Evolutionary conservation across 1,140 invertebrate genomes (phyloP), one percentile per base, ranked within the genome.

Genomic region (Hydropsyche tenuis): DNA sequence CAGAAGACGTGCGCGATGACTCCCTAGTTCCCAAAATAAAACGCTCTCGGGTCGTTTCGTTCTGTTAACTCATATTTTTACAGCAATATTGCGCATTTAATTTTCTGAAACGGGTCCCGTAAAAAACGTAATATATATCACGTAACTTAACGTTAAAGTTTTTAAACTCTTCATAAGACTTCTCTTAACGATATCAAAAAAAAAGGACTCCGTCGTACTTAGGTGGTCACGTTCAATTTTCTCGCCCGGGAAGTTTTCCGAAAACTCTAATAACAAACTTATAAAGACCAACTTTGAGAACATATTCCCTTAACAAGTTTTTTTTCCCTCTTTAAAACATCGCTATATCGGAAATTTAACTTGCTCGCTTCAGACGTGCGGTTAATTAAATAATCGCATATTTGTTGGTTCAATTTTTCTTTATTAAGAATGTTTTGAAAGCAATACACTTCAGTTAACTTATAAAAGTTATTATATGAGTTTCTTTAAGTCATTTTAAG

Each of bases 241-340:
- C 46, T 48, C 46, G 16, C 16, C 16, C 20, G 16, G 9, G 20
- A 53, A 53, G 48, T 53, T 53, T 53, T 53, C 48, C 48, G 16
- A 53, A 53, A 53, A 53, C 48, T 53, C 48, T 53, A 53, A 53
- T 53, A 53, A 53, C 20, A 53, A 37, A 53, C 48, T 53, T 5
- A 53, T 53, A 53, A 37, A 37, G 30, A 37, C 30, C 30, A 37
- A 37, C 30, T 37, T 37, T 37, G 20, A 53, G 20, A 53, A 53
- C 48, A 18, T 53, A 53, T 53, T 53, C 48, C 20, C 20, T 53
- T 18, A 53, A 53, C 16, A 53, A 53, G 48, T 53, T 53, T 53
- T 53, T 37, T 37, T 37, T 37, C 30, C 30, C 3, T 37, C 30
- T 37, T 37, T 37, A 37, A 37, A 37, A 37, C 30, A 37, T 37